Evolutionary conservation across 1,140 invertebrate genomes (phyloP), one percentile per base, ranked within the genome.

Genomic region (Ceratina japonica): DNA sequence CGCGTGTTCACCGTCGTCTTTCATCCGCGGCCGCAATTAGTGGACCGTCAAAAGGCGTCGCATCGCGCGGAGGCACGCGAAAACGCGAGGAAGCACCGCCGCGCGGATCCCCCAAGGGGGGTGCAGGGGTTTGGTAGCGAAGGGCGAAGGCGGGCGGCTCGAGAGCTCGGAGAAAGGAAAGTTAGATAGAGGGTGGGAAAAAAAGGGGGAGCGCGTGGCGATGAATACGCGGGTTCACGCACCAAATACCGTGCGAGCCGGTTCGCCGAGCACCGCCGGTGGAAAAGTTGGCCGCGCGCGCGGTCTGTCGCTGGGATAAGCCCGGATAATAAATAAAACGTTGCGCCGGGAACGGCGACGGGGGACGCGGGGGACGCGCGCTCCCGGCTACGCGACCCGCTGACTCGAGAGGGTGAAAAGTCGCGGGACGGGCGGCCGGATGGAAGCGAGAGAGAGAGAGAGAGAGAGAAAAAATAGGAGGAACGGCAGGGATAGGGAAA

Each of bases 261-360:
- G 66, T 71, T 75, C 71, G 80, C 75, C 70, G 71, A 75, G 64
- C 68, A 49, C 27, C 64, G 56, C 63, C 56, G 75, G 64, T 44
- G 37, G 37, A 44, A 83, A 87, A 88, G 85, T 83, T 83, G 71
- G 18, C 76, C 77, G 58, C 37, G 37, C 37, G 37, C 37, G 37
- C 71, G 61, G 80, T 58, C 69, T 78, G 83, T 79, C 75, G 63
- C 59, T 58, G 79, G 61, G 83, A 74, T 79, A 83, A 86, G 69
- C 75, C 69, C 74, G 85, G 83, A 87, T 89, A 87, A 89, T 89
- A 89, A 88, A 89, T 89, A 88, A 88, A 89, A 89, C 82, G 82
- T 59, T 75, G 73, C 10, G 37, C 24, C 49, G 52, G 75, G 62
- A 58, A 79, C 24, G 61, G 37, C 37, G 37, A 8, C 24, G 62